Evolutionary conservation across 2,113 vertebrate species (phyloP).

Genomic region (Sterna hirundo): DNA sequence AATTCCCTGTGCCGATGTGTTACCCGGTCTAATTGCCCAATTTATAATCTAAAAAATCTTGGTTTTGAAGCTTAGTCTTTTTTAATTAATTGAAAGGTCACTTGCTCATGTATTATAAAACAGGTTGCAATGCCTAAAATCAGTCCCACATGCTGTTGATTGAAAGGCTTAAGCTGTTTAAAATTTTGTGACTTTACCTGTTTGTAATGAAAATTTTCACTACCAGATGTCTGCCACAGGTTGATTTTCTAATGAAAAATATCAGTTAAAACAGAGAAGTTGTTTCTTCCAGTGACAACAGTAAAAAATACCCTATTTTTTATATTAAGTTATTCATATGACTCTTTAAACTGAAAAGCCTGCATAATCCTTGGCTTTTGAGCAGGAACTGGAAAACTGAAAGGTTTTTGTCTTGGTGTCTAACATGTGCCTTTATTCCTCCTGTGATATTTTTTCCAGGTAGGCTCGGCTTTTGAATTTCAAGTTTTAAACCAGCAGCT

Average conservation of each 20-base stretch:
- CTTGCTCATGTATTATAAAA: not conserved
- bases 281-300: not conserved
- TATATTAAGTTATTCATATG: not conserved
- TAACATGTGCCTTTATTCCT: not conserved
- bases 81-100: not conserved
- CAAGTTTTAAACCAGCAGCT: not conserved
- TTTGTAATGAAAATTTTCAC: not conserved
- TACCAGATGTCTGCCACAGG: not conserved
- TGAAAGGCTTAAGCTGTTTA: not conserved
- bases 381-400: not conserved
- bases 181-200: not conserved
- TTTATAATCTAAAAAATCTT: not conserved
- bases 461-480: not conserved
- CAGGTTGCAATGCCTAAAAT: not conserved
- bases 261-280: not conserved
- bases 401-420: not conserved
- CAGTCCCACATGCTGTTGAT: not conserved
- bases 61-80: not conserved
- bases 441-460: not conserved
- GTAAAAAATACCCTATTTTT: not conserved
- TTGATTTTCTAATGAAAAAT: not conserved
- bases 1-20: not conserved
- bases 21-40: not conserved
- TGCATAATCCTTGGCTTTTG: not conserved
- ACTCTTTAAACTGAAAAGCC: not conserved